Evolutionary conservation across 2,797 vertebrate genomes (phyloP), one percentile per base, ranked within the genome.

Genomic region (Ateles fusciceps): DNA sequence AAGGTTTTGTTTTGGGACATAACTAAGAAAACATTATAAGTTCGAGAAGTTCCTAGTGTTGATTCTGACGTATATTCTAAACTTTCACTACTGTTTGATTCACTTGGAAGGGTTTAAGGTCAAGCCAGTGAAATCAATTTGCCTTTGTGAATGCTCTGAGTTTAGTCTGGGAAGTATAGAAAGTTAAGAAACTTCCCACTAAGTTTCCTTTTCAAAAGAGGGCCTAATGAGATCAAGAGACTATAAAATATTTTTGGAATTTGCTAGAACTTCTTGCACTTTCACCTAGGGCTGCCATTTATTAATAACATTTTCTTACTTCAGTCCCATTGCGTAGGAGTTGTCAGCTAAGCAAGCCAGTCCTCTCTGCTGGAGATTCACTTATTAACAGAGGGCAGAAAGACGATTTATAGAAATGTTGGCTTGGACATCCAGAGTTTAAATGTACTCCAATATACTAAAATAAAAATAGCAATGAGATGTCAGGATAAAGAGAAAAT

Each of bases 401-500:
- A 79, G 48, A 15, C 0, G 1, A 2, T 80, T 91, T 39, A 22
- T 11, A 78, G 74, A 48, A 75, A 36, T 3, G 9, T 15, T 36
- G 61, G 57, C 78, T 55, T 68, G 22, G 5, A 4, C 3, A 8
- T 50, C n/a, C 59, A 89, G 59, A 79, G 36, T 33, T 46, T 30
- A 93, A 86, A 46, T 52, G 44, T 21, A 26, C 28, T 30, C 81
- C 44, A 59, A 8, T 14, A 50, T 3, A 26, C 30, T 42, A n/a
- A 48, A 71, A 75, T 55, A 22, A 91, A 22, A 91, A 22, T 10
- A 64, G 9, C 17, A 95, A 28, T 0, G 30, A 85, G 33, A 36
- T 2, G 81, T 61, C 8, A 52, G 76, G 83, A 89, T 22, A 74
- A 87, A 91, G 89, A 96, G 91, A 91, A 97, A 97, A 93, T 52